phyloP scores from a whole-genome alignment of 2,888 invertebrate species.

The Morinoia aosen region DNA sequence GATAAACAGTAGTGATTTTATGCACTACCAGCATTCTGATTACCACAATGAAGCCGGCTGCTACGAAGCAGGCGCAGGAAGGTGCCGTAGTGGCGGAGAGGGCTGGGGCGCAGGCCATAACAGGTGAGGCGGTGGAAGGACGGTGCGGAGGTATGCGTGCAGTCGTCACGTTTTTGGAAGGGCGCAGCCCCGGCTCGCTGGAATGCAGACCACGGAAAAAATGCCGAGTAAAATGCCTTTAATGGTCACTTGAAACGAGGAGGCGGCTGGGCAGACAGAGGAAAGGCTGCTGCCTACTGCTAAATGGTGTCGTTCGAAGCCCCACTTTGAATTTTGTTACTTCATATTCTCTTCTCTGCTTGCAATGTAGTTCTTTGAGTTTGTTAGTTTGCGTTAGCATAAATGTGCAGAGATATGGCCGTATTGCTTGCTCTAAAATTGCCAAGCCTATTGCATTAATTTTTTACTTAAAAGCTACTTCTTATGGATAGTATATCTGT shows the following conservation, averaged over 20 bases:
- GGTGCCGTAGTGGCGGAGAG: neutral
- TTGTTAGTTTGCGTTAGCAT: neutral
- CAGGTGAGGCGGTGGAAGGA: constrained; percentile 40
- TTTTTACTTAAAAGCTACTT: neutral
- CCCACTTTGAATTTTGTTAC: neutral
- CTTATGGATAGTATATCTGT: neutral
- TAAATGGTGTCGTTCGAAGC: neutral
- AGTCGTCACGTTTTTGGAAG: constrained; percentile 45
- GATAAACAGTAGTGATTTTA: neutral
- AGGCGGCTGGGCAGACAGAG: neutral
- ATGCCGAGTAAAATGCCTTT: constrained; percentile 36
- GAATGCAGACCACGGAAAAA: constrained; percentile 50
- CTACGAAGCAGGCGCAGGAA: neutral
- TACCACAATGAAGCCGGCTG: neutral
- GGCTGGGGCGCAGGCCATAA: neutral
- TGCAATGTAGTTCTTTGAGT: neutral
- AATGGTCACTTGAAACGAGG: constrained; percentile 48
- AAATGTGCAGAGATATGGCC: neutral
- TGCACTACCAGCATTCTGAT: neutral
- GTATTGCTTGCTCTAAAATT: neutral
- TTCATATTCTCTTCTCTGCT: neutral
- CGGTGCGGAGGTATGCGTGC: constrained; percentile 29
- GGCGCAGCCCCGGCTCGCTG: constrained; percentile 44
- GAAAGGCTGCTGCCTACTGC: neutral
- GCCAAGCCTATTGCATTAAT: neutral